Conservation (phyloP, 1,140 invertebrate species). For the Leguminivora glycinivorella region DNA sequence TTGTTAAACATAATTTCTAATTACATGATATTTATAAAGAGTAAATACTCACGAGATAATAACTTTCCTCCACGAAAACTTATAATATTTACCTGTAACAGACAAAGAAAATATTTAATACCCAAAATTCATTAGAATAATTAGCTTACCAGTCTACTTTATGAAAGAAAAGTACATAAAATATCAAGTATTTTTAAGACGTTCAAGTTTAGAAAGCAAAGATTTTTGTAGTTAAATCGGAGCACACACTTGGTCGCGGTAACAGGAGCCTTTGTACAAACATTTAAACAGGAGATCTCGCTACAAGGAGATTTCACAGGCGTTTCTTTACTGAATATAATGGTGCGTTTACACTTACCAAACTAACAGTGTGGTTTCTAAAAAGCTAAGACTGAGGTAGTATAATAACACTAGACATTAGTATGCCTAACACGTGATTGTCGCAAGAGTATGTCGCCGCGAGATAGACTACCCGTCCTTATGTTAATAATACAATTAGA, state of each 20-base stretch:
- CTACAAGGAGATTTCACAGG: background rate
- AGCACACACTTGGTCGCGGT: background rate
- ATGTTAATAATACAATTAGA: too few species aligned
- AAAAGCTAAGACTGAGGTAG: too few species aligned
- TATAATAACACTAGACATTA: too few species aligned
- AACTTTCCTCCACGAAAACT: background rate
- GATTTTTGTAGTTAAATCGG: constrained; percentile 16
- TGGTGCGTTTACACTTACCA: background rate
- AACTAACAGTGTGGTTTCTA: background rate
- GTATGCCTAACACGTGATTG: too few species aligned
- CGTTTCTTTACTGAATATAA: background rate
- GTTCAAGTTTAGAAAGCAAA: background rate
- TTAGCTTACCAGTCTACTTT: too few species aligned
- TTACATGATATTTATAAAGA: too few species aligned
- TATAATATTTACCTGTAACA: background rate
- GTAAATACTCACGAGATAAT: too few species aligned
- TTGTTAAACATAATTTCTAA: too few species aligned
- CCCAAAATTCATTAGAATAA: too few species aligned
- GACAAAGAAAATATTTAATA: background rate
- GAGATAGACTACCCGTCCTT: too few species aligned
- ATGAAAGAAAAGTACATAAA: background rate
- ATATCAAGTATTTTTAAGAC: background rate
- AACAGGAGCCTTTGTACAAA: constrained; percentile 21
- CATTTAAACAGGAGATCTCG: constrained; percentile 24
- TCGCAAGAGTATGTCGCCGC: too few species aligned